Conservation (phyloP, 2,888 invertebrate genomes). For the Drosophila quinaria region DNA sequence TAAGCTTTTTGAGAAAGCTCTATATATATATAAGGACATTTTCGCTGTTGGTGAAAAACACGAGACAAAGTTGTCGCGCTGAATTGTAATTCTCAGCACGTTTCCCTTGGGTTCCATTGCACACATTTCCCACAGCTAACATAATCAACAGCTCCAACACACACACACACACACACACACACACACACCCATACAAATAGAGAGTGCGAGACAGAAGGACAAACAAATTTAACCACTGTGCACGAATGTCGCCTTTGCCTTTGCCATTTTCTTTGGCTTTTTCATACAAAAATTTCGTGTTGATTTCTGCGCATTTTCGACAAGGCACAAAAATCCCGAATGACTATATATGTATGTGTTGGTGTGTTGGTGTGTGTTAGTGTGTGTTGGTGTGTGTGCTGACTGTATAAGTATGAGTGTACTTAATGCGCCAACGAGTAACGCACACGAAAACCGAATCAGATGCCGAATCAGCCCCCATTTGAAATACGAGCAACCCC, state of each 20-base stretch:
- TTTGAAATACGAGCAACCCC: constrained; percentile 9
- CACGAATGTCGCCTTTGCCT: constrained; percentile 30
- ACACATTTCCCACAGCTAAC: constrained; percentile 49
- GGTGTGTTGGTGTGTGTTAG: constrained; percentile 8
- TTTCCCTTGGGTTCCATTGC: constrained; percentile 54
- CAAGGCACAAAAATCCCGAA: constrained; percentile 58
- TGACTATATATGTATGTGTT: constrained; percentile 4
- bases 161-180: constrained; percentile 6
- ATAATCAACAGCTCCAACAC: constrained; percentile 38
- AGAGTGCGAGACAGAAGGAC: neutral
- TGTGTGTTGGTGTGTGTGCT: constrained; percentile 13
- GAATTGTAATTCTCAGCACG: constrained; percentile 41
- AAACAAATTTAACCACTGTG: constrained; percentile 36
- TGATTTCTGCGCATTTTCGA: constrained; percentile 60
- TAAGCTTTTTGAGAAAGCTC: neutral
- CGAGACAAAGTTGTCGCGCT: constrained; percentile 18
- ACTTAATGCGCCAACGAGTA: constrained; percentile 73
- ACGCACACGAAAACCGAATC: constrained; percentile 58
- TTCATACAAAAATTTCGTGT: constrained; percentile 38
- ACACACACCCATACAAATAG: neutral
- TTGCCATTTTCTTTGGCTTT: constrained; percentile 25
- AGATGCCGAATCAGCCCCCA: constrained; percentile 63
- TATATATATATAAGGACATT: neutral
- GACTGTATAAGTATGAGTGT: constrained; percentile 47
- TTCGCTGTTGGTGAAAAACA: neutral